Percentiles rank a stretch among this genome's conserved stretches.
Evolutionary conservation across 2,113 vertebrate species (phyloP).

Genomic region (Gavialis gangeticus): DNA sequence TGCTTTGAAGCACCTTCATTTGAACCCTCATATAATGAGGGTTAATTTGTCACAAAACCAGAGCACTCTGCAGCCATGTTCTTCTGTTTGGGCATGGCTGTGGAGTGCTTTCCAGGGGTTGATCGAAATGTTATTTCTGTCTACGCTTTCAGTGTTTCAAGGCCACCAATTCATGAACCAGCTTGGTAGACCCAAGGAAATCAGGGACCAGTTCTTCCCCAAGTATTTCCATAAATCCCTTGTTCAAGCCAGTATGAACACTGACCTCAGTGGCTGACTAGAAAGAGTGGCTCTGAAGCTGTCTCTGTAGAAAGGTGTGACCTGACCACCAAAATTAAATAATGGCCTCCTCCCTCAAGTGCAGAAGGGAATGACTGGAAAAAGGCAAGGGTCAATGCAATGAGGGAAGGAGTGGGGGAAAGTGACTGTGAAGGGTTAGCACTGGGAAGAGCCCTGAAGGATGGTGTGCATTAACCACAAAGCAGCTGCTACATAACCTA

Average conservation of each 20-base stretch:
- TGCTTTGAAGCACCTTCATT: too few species aligned
- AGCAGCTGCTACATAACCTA: background rate
- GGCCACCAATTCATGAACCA: background rate
- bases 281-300: fast-evolving
- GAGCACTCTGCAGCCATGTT: too few species aligned
- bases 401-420: background rate
- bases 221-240: too few species aligned
- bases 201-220: background rate
- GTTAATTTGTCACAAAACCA: too few species aligned
- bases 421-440: background rate
- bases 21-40: too few species aligned
- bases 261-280: background rate
- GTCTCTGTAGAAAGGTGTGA: background rate
- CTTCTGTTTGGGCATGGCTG: too few species aligned
- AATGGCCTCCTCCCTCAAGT: background rate
- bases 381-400: background rate
- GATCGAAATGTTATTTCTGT: too few species aligned
- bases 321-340: background rate
- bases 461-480: background rate
- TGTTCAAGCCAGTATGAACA: background rate
- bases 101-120: too few species aligned
- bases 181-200: background rate
- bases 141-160: too few species aligned
- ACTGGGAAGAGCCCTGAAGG: background rate
- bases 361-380: background rate